A percentile compares a stretch with the other conserved stretches of the same genome.
These are phyloP conservation scores for Cerastoderma edule DNA, from an alignment of 2,888 invertebrate species.

Conservation along the genomic window DNA sequence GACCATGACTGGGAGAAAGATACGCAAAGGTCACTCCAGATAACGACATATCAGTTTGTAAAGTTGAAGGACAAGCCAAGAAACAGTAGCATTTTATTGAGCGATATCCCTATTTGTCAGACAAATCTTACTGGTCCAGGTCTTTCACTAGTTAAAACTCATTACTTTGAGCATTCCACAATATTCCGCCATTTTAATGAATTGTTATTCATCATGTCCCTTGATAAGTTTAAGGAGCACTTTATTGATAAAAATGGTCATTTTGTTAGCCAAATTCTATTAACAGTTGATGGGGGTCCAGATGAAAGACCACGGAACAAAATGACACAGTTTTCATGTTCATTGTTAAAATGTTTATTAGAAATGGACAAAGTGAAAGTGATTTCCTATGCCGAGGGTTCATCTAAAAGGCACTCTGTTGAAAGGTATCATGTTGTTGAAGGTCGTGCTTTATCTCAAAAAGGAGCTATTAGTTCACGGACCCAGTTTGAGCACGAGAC, in stretches of 20 bases:
- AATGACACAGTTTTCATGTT: conserved; percentile 24
- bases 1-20: neutral
- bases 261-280: conserved; percentile 26
- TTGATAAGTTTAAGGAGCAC: conserved; percentile 19
- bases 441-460: conserved; percentile 28
- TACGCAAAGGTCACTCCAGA: neutral
- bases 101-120: conserved; percentile 24
- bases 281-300: conserved; percentile 37
- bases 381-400: conserved; percentile 32
- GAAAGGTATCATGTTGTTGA: conserved; percentile 31
- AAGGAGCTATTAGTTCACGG: conserved; percentile 25
- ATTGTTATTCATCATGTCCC: conserved; percentile 32
- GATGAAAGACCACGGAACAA: conserved; percentile 38
- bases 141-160: conserved; percentile 30
- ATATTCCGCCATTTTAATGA: conserved; percentile 37
- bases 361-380: conserved; percentile 26
- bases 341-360: conserved; percentile 25
- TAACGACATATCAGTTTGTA: neutral
- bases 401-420: conserved; percentile 32
- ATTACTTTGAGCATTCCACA: conserved; percentile 15
- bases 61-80: conserved; percentile 13
- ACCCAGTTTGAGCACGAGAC: conserved; percentile 15
- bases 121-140: conserved; percentile 30
- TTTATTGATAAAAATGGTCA: conserved; percentile 19
- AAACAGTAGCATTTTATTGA: conserved; percentile 27